Conservation (phyloP, 2,888 invertebrate genomes). For the Drosophila anomelani region DNA sequence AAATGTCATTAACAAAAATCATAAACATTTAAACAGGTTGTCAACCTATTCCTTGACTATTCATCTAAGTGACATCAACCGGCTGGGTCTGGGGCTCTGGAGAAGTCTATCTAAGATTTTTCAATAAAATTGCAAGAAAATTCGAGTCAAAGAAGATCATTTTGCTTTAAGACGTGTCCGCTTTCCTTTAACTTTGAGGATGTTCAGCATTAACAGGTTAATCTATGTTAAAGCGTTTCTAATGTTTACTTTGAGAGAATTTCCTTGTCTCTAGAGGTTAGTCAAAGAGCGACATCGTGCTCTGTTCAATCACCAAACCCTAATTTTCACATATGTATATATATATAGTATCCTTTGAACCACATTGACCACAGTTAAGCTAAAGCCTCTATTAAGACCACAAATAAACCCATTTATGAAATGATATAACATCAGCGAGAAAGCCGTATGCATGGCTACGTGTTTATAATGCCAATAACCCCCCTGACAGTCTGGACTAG, state of each 20-base stretch:
- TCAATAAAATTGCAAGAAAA: background rate
- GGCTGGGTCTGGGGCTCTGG: too few relatives aligned
- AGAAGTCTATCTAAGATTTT: background rate
- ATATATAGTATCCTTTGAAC: background rate
- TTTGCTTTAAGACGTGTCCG: too few relatives aligned
- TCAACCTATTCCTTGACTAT: background rate
- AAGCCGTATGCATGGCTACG: constrained; percentile 66
- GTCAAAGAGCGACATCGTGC: background rate
- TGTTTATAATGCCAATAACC: constrained; percentile 74
- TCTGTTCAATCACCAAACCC: background rate
- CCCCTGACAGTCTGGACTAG: constrained; percentile 32
- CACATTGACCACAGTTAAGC: constrained; percentile 11
- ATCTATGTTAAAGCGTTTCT: background rate
- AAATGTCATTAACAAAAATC: too few relatives aligned
- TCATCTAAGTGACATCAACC: background rate
- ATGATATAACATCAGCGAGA: constrained; percentile 58
- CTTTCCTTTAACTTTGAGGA: background rate
- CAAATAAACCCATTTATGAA: constrained; percentile 72
- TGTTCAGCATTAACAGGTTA: background rate
- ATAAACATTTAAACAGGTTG: background rate
- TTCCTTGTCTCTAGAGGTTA: background rate
- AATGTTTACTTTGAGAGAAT: background rate
- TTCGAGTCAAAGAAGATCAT: background rate
- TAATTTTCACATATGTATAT: too few relatives aligned
- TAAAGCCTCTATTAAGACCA: constrained; percentile 49